Percentiles rank a stretch among this genome's conserved stretches.
Evolutionary conservation across 2,888 invertebrate species (phyloP).

Genomic region (Chrysodeixis includens): DNA sequence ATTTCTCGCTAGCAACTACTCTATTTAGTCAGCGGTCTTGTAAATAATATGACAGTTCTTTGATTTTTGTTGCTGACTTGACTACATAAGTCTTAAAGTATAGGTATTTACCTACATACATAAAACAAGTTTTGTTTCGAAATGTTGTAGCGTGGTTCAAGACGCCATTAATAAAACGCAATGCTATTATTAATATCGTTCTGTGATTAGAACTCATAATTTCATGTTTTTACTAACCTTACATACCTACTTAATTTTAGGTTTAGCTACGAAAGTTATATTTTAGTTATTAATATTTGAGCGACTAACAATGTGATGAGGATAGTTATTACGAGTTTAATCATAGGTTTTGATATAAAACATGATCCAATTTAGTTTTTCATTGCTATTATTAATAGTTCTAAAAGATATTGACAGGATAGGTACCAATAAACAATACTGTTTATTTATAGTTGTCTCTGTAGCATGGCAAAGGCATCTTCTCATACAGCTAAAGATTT

Average conservation of each 20-base stretch:
- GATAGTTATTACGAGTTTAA: constrained; percentile 19
- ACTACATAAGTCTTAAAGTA: background rate
- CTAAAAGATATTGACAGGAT: background rate
- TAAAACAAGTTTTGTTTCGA: background rate
- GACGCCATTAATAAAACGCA: background rate
- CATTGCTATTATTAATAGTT: background rate
- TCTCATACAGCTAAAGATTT: background rate
- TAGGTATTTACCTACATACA: background rate
- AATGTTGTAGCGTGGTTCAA: background rate
- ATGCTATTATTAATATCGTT: background rate
- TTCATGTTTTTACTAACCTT: background rate
- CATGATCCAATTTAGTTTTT: constrained; percentile 16
- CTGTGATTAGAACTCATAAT: background rate
- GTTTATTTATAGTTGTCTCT: no score
- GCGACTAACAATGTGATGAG: background rate
- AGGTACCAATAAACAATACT: no score
- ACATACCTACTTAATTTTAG: background rate
- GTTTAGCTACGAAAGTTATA: background rate
- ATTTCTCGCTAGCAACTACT: no score
- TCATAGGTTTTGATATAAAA: constrained; percentile 30
- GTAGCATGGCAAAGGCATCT: background rate
- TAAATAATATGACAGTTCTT: no score
- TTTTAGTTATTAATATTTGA: background rate
- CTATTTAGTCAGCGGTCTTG: no score
- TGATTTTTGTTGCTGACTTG: no score